Evolutionary conservation across 2,797 vertebrate genomes (phyloP).

Genomic region (Xenopus petersii): DNA sequence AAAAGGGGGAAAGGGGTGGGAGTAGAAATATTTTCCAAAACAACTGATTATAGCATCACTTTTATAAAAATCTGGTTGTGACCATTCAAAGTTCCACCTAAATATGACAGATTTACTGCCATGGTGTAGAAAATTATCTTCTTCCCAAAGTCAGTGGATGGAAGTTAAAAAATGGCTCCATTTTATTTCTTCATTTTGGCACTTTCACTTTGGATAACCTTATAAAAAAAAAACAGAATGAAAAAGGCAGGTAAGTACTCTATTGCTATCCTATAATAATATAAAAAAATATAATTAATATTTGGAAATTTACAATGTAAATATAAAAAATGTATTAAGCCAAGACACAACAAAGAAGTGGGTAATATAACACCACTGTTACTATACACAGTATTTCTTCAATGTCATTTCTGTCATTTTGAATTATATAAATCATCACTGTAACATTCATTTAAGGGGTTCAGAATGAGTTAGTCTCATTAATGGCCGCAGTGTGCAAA

Average conservation of each 20-base stretch:
- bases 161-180: slow-evolving; percentile 4
- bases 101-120: slow-evolving; percentile 17
- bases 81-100: slow-evolving; percentile 33
- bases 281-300: not conserved
- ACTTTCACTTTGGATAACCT: not conserved
- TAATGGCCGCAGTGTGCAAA: too few species aligned
- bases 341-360: too few species aligned
- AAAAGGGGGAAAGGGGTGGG: not conserved
- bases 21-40: not conserved
- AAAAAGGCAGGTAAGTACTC: not conserved
- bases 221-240: slow-evolving; percentile 16
- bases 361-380: too few species aligned
- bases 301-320: too few species aligned
- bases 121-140: not conserved
- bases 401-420: too few species aligned
- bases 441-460: too few species aligned
- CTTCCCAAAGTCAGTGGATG: slow-evolving; percentile 12
- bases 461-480: too few species aligned
- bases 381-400: too few species aligned
- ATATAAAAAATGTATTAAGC: not conserved
- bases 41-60: slow-evolving; percentile 10
- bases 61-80: slow-evolving; percentile 13
- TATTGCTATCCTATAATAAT: not conserved
- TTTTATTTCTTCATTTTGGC: slow-evolving; percentile 3
- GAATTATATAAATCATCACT: too few species aligned